A percentile compares a stretch with the other conserved stretches of the same genome.
phyloP scores from a whole-genome alignment of 2,113 vertebrate genomes.

The Dicentrarchus labrax region DNA sequence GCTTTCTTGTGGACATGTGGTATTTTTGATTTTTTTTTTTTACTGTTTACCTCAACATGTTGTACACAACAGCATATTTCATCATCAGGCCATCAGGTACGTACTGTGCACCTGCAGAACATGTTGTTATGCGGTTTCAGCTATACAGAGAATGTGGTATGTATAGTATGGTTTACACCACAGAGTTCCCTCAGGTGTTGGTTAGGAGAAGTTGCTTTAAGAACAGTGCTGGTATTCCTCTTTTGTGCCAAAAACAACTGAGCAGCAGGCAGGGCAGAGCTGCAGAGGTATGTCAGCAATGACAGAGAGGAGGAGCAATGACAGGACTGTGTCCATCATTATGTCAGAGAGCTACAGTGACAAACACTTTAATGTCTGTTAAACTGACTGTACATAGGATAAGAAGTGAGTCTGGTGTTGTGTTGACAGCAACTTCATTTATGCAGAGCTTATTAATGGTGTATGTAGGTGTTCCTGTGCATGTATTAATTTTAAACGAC shows the following conservation, averaged over 20 bases:
- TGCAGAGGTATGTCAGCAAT: constrained; percentile 75
- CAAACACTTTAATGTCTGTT: constrained; percentile 21
- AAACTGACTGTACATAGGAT: background rate
- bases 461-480: background rate
- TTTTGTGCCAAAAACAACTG: constrained; percentile 46
- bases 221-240: constrained; percentile 42
- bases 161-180: constrained; percentile 1
- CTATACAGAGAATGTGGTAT: constrained; percentile 2
- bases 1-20: background rate
- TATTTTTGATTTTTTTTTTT: background rate
- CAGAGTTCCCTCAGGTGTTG: constrained; percentile 25
- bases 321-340: constrained; percentile 41
- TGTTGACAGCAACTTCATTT: background rate
- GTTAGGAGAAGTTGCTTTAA: constrained; percentile 18
- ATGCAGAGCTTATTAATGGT: too few species aligned
- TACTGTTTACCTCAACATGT: background rate
- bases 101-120: background rate
- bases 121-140: background rate
- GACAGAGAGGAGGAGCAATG: constrained; percentile 42
- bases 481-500: background rate
- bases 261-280: constrained; percentile 56
- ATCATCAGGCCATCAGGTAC: constrained; percentile 18
- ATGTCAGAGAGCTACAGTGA: constrained; percentile 27
- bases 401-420: background rate
- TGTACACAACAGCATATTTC: background rate